Base-by-base conservation (phyloP, 2,113 vertebrate genomes). In the Gambusia holbrooki region DNA sequence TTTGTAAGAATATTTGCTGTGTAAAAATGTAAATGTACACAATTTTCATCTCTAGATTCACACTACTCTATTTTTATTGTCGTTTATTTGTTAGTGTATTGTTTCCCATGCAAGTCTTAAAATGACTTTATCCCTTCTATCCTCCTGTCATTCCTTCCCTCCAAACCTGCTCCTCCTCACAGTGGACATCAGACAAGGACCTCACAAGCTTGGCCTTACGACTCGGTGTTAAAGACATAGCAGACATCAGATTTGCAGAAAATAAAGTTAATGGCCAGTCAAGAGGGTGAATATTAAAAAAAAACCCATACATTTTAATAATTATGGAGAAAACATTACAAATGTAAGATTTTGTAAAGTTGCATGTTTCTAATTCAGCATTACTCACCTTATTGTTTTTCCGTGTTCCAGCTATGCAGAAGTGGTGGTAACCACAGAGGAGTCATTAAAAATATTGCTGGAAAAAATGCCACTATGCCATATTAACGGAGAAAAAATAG, bases 111-210 rank as follows among this genome's bases (percentile, higher is more conserved):
- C 13, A 62, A 62, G 8, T 62, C 62, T 30, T 15, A 30, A 37
- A 15, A 30, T 14, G 5, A 62, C 62, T 30, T 17, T 5, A 17
- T 62, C n/a, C 32, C 1, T 66, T 60, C 35, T 71, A 2, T 6
- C 15, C 32, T 60, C 62, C 37, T 60, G 4, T 83, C 28, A 48
- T 74, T 29, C 15, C 48, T 28, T 64, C 48, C 35, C 62, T 17
- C 17, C 0, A 5, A 51, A 27, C 67, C 48, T 73, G 12, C 25
- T 30, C 81, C 84, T 62, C 17, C 73, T 79, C 88, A 84, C 93
- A 98, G 98, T 98, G 97, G 97, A 97, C 96, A 0, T 97, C 98
- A 15, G 97, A 99, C 91, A 95, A 93, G 74, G 97, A 99, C 88
- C 93, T 99, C 77, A 93, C 93, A 61, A 82, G 89, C 54, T 90